Evolutionary conservation across 2,888 invertebrate species (phyloP), one percentile per base, ranked within the genome.

Genomic region (Mimumesa dahlbomi): DNA sequence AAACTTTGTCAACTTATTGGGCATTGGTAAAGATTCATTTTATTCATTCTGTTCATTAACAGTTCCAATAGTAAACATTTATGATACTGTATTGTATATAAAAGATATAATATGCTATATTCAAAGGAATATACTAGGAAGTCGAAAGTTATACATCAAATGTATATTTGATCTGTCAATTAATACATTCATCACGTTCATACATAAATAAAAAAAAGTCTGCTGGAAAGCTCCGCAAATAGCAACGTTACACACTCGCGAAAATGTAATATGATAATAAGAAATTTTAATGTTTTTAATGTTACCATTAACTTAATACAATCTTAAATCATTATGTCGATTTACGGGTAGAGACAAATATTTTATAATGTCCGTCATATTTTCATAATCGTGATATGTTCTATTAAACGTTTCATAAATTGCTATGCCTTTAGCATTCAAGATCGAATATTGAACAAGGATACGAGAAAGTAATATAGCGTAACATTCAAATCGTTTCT

Each of bases 171-270:
- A 72, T 75, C 73, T 69, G 57, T 75, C 67, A 75, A 73, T 75
- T 67, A 71, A 73, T 78, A 78, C 81, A 74, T 71, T 79, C 61
- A 75, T 79, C 80, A 84, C 82, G 68, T 64, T 73, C 80, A 84
- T 79, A 82, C 75, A 84, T 83, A 83, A 83, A 83, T 83, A 81
- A 82, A 73, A 75, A 67, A 66, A 67, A 61, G 52, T 57, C 31
- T 18, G 54, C 49, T 58, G 52, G 58, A 69, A 69, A 80, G 73
- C 54, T 7, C 69, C 73, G 75, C 53, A 63, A 63, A 65, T 19
- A 38, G 40, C 43, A 46, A 63, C 58, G 66, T 53, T 65, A 42
- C 53, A 46, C 76, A 71, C 38, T 53, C 46, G 54, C 45, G 46
- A 54, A 42, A 64, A 65, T 75, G 22, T 18, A 40, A 48, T 56